Evolutionary conservation across 2,113 vertebrate genomes (phyloP).

Genomic region (Anoura caudifer): DNA sequence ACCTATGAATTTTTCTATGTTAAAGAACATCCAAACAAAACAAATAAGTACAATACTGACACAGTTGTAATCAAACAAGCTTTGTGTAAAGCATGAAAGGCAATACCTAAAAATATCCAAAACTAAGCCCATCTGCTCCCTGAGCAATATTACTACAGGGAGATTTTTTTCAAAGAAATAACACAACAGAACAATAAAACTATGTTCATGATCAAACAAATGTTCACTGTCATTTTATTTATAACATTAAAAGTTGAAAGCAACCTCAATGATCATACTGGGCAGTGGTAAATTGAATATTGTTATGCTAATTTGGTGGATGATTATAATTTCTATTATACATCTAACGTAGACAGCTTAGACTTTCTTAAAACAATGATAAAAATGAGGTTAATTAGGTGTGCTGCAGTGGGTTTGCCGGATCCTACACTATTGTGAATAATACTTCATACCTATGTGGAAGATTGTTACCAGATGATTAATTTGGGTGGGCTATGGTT

Average conservation of each 20-base stretch:
- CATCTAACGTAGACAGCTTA: slow-evolving; percentile 18
- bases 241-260: slow-evolving; percentile 41
- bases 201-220: background rate
- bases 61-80: background rate
- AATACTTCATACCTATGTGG: background rate
- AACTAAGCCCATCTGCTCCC: background rate
- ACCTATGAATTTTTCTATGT: background rate
- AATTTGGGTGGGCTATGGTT: background rate
- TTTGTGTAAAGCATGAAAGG: slow-evolving; percentile 8
- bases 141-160: background rate
- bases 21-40: slow-evolving; percentile 36
- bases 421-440: background rate
- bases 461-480: slow-evolving; percentile 7
- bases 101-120: background rate
- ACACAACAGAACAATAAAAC: background rate
- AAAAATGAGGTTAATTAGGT: slow-evolving; percentile 48
- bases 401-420: background rate
- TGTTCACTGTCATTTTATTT: slow-evolving; percentile 22
- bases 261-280: background rate
- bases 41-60: slow-evolving; percentile 6
- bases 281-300: slow-evolving; percentile 20
- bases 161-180: slow-evolving; percentile 19
- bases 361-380: slow-evolving; percentile 39
- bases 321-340: slow-evolving; percentile 44
- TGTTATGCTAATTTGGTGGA: slow-evolving; percentile 26